A percentile compares a stretch with the other conserved stretches of the same genome.
phyloP scores from a whole-genome alignment of 2,888 invertebrate species.

The Sipha maydis region DNA sequence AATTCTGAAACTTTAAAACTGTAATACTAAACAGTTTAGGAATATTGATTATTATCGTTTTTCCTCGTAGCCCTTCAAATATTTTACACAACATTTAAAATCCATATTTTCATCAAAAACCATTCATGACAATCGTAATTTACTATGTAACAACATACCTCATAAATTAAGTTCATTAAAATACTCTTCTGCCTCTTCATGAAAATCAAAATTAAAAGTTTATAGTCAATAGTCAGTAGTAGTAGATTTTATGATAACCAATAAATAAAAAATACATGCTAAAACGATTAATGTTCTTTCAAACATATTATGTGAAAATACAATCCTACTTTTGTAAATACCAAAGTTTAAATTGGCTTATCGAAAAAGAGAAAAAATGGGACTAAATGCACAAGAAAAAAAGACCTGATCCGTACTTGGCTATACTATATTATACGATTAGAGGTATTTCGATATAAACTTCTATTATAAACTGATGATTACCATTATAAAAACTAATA shows the following conservation, averaged over 20 bases:
- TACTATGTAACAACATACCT: neutral
- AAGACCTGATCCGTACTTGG: constrained; percentile 4
- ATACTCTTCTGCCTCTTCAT: neutral
- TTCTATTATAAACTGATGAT: neutral
- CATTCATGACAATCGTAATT: neutral
- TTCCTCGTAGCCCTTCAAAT: too few relatives aligned
- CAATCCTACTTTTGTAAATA: constrained; percentile 38
- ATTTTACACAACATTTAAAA: too few relatives aligned
- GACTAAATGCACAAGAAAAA: neutral
- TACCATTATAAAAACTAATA: neutral
- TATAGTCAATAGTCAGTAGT: neutral
- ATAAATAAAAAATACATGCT: constrained; percentile 37
- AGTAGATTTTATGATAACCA: constrained; percentile 11
- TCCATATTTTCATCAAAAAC: neutral
- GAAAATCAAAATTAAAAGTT: neutral
- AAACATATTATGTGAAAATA: constrained; percentile 42
- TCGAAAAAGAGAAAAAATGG: constrained; percentile 43
- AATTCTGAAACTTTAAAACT: too few relatives aligned
- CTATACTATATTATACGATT: constrained; percentile 14
- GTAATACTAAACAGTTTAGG: too few relatives aligned
- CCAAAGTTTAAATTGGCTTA: constrained; percentile 48
- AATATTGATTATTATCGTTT: too few relatives aligned
- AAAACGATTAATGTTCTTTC: constrained; percentile 44
- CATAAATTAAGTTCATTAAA: constrained; percentile 14
- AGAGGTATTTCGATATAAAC: constrained; percentile 13